phyloP scores from a whole-genome alignment of 2,797 vertebrate genomes.

The Diplodus puntazzo region DNA sequence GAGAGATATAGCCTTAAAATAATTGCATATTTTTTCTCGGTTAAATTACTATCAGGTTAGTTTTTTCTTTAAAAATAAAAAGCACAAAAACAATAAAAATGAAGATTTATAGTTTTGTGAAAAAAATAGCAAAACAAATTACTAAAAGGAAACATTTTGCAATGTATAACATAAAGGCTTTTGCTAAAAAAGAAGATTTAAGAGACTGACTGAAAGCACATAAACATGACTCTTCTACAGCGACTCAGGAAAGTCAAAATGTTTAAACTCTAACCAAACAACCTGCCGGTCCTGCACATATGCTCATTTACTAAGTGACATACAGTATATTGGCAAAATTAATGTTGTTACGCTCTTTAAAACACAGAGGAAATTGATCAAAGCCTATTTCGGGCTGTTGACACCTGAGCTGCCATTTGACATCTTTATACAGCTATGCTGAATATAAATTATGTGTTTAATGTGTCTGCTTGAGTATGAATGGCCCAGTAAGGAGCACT shows the following conservation, averaged over 20 bases:
- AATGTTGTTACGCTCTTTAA: slow-evolving; percentile 12
- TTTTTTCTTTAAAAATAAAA: neutral
- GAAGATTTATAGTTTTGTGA: neutral
- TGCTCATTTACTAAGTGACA: neutral
- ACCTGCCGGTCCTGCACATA: neutral
- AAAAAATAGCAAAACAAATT: neutral
- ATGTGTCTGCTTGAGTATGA: slow-evolving; percentile 43
- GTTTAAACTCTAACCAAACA: slow-evolving; percentile 13
- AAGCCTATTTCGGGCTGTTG: slow-evolving; percentile 10
- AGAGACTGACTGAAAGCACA: neutral
- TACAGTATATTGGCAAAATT: slow-evolving; percentile 1
- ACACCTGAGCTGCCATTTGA: slow-evolving; percentile 36
- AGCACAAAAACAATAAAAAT: neutral
- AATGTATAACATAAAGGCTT: neutral
- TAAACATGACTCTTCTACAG: neutral
- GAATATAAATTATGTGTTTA: slow-evolving; percentile 63
- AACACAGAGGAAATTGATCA: slow-evolving; percentile 34
- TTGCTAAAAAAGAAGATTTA: neutral
- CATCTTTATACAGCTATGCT: slow-evolving; percentile 41
- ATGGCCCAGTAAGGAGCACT: slow-evolving; percentile 20
- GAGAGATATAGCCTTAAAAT: too few relatives aligned
- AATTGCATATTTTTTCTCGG: too few relatives aligned
- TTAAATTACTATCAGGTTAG: neutral
- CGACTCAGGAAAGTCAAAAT: neutral
- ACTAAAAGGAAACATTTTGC: neutral